Conservation (phyloP, 2,113 vertebrate species). For the Cottus gobio region DNA sequence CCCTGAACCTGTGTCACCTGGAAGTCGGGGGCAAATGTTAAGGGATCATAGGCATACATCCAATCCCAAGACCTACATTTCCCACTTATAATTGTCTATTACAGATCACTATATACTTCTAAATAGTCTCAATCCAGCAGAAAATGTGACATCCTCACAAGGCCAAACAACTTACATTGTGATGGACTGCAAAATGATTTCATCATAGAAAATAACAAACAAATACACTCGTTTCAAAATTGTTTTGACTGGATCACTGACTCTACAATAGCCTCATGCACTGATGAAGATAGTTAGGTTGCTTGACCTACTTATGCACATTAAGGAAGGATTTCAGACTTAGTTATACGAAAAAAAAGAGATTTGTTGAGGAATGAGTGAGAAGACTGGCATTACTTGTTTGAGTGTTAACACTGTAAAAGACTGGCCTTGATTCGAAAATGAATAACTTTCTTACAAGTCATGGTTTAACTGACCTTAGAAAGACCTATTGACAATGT, state of each 20-base stretch:
- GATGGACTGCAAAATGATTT: not conserved
- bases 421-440: not conserved
- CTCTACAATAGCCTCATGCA: not conserved
- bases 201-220: not conserved
- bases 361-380: not conserved
- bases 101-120: not conserved
- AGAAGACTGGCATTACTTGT: not conserved
- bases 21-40: constrained; percentile 34
- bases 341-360: not conserved
- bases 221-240: not conserved
- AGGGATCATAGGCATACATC: not conserved
- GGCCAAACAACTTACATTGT: not conserved
- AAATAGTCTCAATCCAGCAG: not conserved
- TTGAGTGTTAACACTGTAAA: not conserved
- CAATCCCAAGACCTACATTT: not conserved
- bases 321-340: not conserved
- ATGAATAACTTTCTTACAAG: not conserved
- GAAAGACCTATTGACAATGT: not conserved
- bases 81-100: not conserved
- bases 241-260: not conserved
- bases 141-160: not conserved
- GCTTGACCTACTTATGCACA: not conserved
- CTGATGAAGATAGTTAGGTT: not conserved
- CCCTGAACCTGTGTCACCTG: constrained; percentile 88
- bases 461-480: not conserved